Base-by-base conservation (phyloP, 2,113 vertebrate species). In the Lucifuga dentata region DNA sequence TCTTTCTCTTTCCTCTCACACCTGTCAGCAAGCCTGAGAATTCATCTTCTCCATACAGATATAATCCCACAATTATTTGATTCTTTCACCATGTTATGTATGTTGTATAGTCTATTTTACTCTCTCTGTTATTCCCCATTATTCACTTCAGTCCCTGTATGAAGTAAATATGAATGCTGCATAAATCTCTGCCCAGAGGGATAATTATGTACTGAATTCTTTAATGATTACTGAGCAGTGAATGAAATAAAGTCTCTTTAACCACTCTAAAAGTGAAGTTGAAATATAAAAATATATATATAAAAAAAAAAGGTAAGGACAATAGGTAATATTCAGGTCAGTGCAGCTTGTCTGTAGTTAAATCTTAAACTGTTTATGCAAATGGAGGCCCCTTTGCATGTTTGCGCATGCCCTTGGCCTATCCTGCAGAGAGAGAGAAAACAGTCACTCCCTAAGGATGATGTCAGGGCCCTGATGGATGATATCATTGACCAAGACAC, bases 401-500 rank as follows among this genome's bases (percentile, higher is more conserved):
- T 78, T 50, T 1, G 3, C 51, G 55, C 88, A 40, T 44, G 83
- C 81, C 63, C 43, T 68, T 24, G 24, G 51, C 44, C 11, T 17
- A 19, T 61, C 71, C 71, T 45, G 46, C 23, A 66, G 79, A 79
- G 78, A 67, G 77, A 80, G 32, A 50, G 61, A 77, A 82, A 87
- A 78, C 85, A 83, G 68, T 68, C 46, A 12, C 53, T 69, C 80
- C 58, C 32, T 56, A 23, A 74, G 71, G 74, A 88, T 78, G 78
- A 83, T 81, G 77, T 88, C 73, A 86, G 70, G 24, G 49, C 48
- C 38, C 29, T 82, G 70, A 86, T 72, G 59, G 71, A 84, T 89
- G 86, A 90, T 78, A 79, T 83, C 81, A 75, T 65, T 78, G 80
- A 84, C 81, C 74, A 49, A 64, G 65, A 58, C 61, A 76, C 11